Evolutionary conservation across 2,113 vertebrate genomes (phyloP).

Genomic region (Willisornis vidua): DNA sequence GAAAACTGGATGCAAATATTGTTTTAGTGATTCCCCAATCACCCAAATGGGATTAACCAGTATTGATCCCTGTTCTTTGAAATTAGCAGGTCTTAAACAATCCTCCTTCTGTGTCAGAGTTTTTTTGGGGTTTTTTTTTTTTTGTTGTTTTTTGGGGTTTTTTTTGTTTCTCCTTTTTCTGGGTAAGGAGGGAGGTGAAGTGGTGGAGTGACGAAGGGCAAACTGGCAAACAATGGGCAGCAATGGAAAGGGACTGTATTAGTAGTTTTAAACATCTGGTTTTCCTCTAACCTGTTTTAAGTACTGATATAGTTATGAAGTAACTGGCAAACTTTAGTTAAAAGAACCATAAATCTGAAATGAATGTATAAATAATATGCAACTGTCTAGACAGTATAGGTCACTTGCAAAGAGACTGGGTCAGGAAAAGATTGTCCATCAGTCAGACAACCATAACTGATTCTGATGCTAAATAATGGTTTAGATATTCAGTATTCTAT

Average conservation of each 20-base stretch:
- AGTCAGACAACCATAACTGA: conserved; percentile 99
- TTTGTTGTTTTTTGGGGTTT: no score
- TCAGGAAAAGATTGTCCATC: conserved; percentile 99
- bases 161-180: background rate
- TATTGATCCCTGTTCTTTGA: conserved; percentile 69
- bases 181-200: background rate
- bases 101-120: background rate
- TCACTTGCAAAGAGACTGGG: conserved; percentile 92
- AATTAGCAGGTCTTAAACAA: conserved; percentile 55
- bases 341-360: conserved; percentile 80
- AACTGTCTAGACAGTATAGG: conserved; percentile 96
- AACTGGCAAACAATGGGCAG: background rate
- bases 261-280: background rate
- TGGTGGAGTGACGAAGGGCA: background rate
- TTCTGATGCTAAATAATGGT: conserved; percentile 98
- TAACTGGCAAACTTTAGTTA: conserved; percentile 68
- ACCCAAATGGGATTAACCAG: conserved; percentile 60
- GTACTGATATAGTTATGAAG: conserved; percentile 37
- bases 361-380: conserved; percentile 95
- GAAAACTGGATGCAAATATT: conserved; percentile 56
- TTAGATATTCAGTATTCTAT: conserved; percentile 97
- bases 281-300: conserved; percentile 18
- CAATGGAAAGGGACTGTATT: background rate
- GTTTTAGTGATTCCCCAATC: conserved; percentile 41
- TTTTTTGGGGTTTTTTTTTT: no score